phyloP scores from a whole-genome alignment of 2,797 vertebrate species.

The Artibeus jamaicensis region DNA sequence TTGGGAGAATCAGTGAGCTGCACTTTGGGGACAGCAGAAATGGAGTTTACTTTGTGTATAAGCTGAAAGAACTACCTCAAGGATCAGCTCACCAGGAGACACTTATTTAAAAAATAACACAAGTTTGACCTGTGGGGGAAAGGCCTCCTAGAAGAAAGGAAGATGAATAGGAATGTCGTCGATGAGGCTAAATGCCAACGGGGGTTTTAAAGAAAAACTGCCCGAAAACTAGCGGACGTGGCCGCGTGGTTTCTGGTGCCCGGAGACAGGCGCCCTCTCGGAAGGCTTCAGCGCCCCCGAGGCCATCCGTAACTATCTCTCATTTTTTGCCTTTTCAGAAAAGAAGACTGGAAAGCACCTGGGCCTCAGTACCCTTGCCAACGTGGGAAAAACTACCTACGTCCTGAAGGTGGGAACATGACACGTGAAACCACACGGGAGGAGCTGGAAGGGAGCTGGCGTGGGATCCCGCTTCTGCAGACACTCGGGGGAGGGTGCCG shows the following conservation, averaged over 20 bases:
- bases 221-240: not conserved
- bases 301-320: not conserved
- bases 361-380: not conserved
- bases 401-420: not conserved
- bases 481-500: fast-evolving
- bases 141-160: not conserved
- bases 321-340: not conserved
- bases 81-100: not conserved
- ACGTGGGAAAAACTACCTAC: fast-evolving
- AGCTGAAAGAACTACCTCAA: not conserved
- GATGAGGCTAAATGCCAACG: not conserved
- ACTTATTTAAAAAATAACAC: not conserved
- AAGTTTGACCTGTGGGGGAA: not conserved
- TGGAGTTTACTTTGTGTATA: not conserved
- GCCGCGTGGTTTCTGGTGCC: not conserved
- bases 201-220: not conserved
- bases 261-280: not conserved
- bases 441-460: not conserved
- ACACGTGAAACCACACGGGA: not conserved
- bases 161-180: not conserved
- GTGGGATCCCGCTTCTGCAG: not conserved
- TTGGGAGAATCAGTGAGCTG: not conserved
- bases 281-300: not conserved
- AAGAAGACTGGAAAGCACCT: not conserved
- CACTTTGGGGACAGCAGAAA: not conserved